Evolutionary conservation across 2,888 invertebrate species (phyloP), one percentile per base, ranked within the genome.

Genomic region (Argyra leucocephala): DNA sequence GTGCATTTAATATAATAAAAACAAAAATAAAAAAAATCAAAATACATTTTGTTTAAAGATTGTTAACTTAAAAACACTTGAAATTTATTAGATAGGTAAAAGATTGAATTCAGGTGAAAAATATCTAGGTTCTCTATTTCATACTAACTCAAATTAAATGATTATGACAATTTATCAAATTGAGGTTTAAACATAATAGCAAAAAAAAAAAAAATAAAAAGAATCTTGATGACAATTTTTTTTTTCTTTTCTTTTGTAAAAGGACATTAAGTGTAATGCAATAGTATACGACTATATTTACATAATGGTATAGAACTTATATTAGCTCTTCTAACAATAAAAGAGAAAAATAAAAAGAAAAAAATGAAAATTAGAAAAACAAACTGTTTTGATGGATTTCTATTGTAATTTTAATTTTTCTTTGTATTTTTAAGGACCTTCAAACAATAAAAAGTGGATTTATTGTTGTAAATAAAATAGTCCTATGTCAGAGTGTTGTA

Each of bases 141-240:
- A 31, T 6, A 31, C 31, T 6, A 10, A 10, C 9, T 31, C 12
- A 48, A 48, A 48, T 48, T 48, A n/a, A 48, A 15, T 48, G 48
- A 48, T 48, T 48, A 48, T n/a, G 48, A 18, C 48, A 48, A 48
- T 48, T 48, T 48, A 48, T 48, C 48, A 48, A 48, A 18, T 48
- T 48, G 48, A 48, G 18, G 5, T 48, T 48, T n/a, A 15, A 1
- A 5, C 48, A 48, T 48, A 15, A 48, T 12, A 48, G 18, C n/a
- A 48, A 48, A 2, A 48, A 48, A 9, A 48, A 48, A 9, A 48
- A 48, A 48, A n/a, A 48, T 18, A 18, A 2, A 18, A 48, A 1
- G 18, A 48, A 48, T 48, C 5, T 48, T 48, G 31, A 10, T 31
- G 48, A n/a, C n/a, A n/a, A n/a, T 31, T 31, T 2, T 31, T 48